A percentile compares a stretch with the other conserved stretches of the same genome.
These are phyloP conservation scores for Peromyscus attwateri DNA, from an alignment of 2,797 vertebrate genomes.

Conservation along the genomic window DNA sequence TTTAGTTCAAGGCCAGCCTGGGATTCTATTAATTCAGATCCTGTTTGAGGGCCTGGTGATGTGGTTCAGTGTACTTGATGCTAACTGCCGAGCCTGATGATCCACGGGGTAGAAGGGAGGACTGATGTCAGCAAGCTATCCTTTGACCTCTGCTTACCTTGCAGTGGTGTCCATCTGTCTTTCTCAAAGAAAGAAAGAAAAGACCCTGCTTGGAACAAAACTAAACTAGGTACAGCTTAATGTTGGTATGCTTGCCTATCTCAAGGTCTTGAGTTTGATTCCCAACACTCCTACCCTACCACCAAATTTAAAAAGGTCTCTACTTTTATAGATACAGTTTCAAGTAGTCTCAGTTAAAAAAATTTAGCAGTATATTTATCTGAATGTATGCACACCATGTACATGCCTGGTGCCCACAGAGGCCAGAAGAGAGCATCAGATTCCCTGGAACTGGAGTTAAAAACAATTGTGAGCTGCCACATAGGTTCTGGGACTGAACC, in stretches of 20 bases:
- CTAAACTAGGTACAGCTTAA: not conserved
- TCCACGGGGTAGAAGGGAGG: not conserved
- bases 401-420: not conserved
- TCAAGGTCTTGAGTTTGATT: not conserved
- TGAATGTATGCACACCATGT: not conserved
- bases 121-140: not conserved
- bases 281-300: too few species aligned
- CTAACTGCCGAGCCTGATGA: not conserved
- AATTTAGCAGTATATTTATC: not conserved
- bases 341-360: not conserved
- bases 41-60: not conserved
- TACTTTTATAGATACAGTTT: not conserved
- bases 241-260: not conserved
- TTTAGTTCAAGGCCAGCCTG: not conserved
- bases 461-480: not conserved
- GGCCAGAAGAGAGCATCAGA: not conserved
- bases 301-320: not conserved
- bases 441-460: not conserved
- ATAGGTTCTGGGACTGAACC: not conserved
- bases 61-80: not conserved
- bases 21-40: not conserved
- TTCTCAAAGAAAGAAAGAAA: not conserved
- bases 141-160: not conserved
- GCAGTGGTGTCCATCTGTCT: not conserved
- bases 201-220: not conserved